phyloP scores from a whole-genome alignment of 2,888 invertebrate genomes.

The Himalopsyche kuldschensis region DNA sequence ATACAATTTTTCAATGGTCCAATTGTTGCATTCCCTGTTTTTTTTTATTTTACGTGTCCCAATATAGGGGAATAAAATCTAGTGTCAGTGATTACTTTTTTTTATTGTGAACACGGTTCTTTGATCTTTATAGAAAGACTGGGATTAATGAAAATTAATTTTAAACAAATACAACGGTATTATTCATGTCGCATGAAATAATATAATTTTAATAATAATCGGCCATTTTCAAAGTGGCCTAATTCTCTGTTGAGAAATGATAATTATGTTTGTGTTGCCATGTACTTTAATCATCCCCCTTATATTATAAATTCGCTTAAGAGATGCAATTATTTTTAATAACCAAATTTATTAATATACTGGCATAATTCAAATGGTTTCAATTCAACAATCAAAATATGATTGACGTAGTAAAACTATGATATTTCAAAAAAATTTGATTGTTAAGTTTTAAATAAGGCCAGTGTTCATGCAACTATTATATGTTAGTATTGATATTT shows the following conservation, averaged over 20 bases:
- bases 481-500: too few relatives aligned
- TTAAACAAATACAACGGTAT: background rate
- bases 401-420: too few relatives aligned
- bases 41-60: background rate
- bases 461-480: too few relatives aligned
- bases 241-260: background rate
- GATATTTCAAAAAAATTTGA: too few relatives aligned
- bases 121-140: background rate
- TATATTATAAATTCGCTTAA: background rate
- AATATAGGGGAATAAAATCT: background rate
- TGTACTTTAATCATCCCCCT: background rate
- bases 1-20: background rate
- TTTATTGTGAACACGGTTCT: background rate
- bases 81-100: background rate
- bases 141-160: background rate
- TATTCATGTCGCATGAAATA: background rate
- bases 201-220: background rate
- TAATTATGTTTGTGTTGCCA: background rate
- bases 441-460: too few relatives aligned
- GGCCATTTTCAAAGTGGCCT: background rate
- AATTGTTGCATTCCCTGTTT: background rate
- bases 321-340: background rate
- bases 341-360: constrained; percentile 17
- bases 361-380: background rate
- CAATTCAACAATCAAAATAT: background rate